Evolutionary conservation across 2,113 vertebrate genomes (phyloP).

Genomic region (Gavia stellata): DNA sequence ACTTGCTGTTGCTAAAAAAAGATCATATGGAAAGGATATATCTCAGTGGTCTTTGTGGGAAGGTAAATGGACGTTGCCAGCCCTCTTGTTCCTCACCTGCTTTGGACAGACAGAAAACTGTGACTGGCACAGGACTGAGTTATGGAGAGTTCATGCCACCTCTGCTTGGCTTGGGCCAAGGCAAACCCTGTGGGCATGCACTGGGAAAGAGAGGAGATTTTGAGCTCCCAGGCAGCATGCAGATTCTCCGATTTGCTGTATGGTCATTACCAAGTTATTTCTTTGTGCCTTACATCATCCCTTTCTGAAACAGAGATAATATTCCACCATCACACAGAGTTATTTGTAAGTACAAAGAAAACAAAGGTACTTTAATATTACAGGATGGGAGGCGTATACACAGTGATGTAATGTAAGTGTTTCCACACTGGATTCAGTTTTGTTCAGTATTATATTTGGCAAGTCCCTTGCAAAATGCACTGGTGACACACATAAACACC

Average conservation of each 20-base stretch:
- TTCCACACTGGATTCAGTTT: not conserved
- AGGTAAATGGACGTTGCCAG: not conserved
- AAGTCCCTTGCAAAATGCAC: not conserved
- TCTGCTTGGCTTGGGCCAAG: not conserved
- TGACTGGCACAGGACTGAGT: not conserved
- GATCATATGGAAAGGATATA: not conserved
- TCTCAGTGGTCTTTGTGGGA: not conserved
- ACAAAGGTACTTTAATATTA: not conserved
- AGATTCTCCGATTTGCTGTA: not conserved
- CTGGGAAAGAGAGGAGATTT: not conserved
- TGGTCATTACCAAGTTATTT: not conserved
- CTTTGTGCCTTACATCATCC: not conserved
- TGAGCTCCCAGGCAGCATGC: not conserved
- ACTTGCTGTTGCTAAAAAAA: not conserved
- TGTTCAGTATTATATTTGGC: not conserved
- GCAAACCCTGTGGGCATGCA: fast-evolving
- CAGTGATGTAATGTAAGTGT: not conserved
- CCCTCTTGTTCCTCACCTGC: not conserved
- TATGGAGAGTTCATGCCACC: not conserved
- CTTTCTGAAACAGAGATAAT: not conserved
- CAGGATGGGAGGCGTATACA: not conserved
- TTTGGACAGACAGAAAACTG: not conserved
- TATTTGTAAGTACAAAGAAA: not conserved
- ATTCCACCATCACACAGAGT: not conserved
- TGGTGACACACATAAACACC: not conserved